Percentiles rank a stretch among this genome's conserved stretches.
phyloP scores from a whole-genome alignment of 2,113 vertebrate species.

The Meleagris gallopavo region DNA sequence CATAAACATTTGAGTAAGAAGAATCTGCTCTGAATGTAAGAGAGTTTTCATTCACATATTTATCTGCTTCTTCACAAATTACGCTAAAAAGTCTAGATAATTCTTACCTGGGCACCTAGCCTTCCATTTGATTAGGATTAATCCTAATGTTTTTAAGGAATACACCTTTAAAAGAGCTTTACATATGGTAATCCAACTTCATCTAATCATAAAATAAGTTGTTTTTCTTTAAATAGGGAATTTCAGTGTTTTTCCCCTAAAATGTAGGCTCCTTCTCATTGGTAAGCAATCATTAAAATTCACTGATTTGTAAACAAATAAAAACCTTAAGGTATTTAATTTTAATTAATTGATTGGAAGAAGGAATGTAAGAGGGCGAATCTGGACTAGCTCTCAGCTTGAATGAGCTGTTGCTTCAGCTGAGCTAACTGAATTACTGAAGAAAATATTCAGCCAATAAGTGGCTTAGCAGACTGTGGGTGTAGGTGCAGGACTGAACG shows the following conservation, averaged over 20 bases:
- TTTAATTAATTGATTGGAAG: neutral
- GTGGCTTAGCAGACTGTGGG: neutral
- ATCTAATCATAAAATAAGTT: neutral
- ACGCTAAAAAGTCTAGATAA: neutral
- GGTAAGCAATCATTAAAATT: neutral
- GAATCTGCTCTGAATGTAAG: neutral
- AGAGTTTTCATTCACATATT: neutral
- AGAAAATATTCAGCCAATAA: neutral
- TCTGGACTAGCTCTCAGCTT: neutral
- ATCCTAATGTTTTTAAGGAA: neutral
- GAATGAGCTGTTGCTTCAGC: neutral
- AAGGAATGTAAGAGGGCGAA: accelerated
- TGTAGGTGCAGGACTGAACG: neutral
- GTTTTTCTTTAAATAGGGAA: neutral
- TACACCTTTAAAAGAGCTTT: neutral
- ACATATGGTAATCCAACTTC: neutral
- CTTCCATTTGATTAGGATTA: neutral
- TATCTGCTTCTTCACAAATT: neutral
- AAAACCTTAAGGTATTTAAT: neutral
- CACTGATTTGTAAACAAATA: neutral
- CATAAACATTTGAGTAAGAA: neutral
- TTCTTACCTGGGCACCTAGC: neutral
- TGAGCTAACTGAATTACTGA: neutral
- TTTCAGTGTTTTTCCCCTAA: neutral
- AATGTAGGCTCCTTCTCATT: neutral